These are phyloP conservation scores for Ectemnius lituratus DNA, from an alignment of 2,888 invertebrate genomes.

Conservation along the genomic window DNA sequence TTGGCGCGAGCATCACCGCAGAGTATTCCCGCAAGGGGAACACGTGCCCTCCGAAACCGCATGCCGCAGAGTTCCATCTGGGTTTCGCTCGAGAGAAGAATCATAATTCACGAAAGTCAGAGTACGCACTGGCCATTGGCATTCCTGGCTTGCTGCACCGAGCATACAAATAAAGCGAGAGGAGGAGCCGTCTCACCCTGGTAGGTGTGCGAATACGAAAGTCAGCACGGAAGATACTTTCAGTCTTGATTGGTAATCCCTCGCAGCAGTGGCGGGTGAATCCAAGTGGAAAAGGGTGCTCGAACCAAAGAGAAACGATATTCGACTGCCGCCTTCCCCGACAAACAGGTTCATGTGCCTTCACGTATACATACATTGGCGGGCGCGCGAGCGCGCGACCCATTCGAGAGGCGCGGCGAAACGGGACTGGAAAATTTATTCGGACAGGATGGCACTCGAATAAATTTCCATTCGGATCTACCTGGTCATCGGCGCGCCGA, in stretches of 20 bases:
- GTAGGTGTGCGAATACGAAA: slow-evolving; percentile 18
- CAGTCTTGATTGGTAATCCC: slow-evolving; percentile 60
- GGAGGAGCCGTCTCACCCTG: neutral
- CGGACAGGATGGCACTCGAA: slow-evolving; percentile 45
- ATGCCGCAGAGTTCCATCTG: slow-evolving; percentile 16
- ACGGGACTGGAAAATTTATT: slow-evolving; percentile 42
- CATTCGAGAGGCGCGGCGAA: slow-evolving; percentile 27
- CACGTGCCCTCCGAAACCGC: slow-evolving; percentile 7
- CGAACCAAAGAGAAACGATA: slow-evolving; percentile 41
- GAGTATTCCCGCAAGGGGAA: slow-evolving; percentile 15
- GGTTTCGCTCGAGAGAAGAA: slow-evolving; percentile 42
- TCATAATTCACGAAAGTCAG: slow-evolving; percentile 61
- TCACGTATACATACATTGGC: too few species aligned
- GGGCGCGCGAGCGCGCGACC: slow-evolving; percentile 7
- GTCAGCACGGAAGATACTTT: slow-evolving; percentile 38
- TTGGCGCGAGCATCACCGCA: too few species aligned
- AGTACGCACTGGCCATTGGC: slow-evolving; percentile 51
- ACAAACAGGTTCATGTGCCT: slow-evolving; percentile 3
- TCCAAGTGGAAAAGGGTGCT: slow-evolving; percentile 41
- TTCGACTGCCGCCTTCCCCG: slow-evolving; percentile 23
- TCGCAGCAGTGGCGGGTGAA: slow-evolving; percentile 46
- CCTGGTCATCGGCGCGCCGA: slow-evolving; percentile 15
- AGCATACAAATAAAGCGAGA: slow-evolving; percentile 46
- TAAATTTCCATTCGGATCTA: slow-evolving; percentile 50
- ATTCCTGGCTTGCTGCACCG: slow-evolving; percentile 52